phyloP scores from a whole-genome alignment of 2,888 invertebrate species.

The Philaethria dido region DNA sequence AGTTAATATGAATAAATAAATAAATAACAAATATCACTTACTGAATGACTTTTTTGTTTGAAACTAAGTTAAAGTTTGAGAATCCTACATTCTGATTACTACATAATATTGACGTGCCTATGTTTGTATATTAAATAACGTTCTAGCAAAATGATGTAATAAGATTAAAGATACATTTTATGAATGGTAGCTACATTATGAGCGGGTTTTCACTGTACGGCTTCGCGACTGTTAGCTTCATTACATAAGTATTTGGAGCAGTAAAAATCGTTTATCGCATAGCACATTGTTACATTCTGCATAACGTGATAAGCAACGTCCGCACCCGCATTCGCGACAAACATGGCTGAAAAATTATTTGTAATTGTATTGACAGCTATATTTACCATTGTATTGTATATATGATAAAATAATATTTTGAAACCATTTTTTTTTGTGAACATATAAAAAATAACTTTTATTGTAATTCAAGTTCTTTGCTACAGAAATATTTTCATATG shows the following conservation, averaged over 20 bases:
- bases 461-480: too few species aligned
- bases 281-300: slow-evolving; percentile 56
- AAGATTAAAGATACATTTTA: slow-evolving; percentile 28
- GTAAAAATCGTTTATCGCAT: slow-evolving; percentile 60
- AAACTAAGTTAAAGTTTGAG: too few species aligned
- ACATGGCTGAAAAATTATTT: slow-evolving; percentile 35
- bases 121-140: slow-evolving; percentile 12
- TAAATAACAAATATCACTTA: too few species aligned
- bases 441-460: background rate
- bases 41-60: too few species aligned
- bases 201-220: slow-evolving; percentile 33
- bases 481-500: too few species aligned
- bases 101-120: too few species aligned
- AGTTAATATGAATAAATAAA: too few species aligned
- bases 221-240: slow-evolving; percentile 47
- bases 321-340: slow-evolving; percentile 55
- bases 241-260: slow-evolving; percentile 64
- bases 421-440: background rate
- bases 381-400: background rate
- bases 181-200: slow-evolving; percentile 32
- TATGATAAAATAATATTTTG: background rate
- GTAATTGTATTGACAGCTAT: slow-evolving; percentile 28
- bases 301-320: slow-evolving; percentile 53
- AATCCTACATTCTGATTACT: background rate
- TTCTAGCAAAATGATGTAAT: slow-evolving; percentile 20